Conservation (phyloP, 2,888 invertebrate species). For the Cotesia congregata region DNA sequence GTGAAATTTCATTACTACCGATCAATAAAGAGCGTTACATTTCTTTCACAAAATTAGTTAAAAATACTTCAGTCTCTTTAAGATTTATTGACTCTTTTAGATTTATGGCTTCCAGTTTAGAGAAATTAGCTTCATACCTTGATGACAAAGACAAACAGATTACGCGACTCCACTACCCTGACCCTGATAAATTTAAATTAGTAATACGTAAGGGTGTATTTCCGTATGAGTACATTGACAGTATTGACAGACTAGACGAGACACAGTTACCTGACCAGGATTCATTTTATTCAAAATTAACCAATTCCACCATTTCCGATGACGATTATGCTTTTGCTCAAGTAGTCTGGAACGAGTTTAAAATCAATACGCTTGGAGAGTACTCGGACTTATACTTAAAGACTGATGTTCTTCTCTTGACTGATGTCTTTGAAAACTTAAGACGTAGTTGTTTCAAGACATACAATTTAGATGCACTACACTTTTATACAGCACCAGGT, state of each 20-base stretch:
- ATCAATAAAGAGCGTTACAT: not conserved
- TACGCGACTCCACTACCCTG: slow-evolving; percentile 31
- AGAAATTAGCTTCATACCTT: slow-evolving; percentile 54
- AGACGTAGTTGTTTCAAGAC: slow-evolving; percentile 50
- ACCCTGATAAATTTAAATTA: slow-evolving; percentile 44
- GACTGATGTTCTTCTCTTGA: slow-evolving; percentile 46
- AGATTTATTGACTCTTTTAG: slow-evolving; percentile 56
- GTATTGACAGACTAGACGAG: slow-evolving; percentile 46
- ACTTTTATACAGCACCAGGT: slow-evolving; percentile 45
- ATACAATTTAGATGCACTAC: slow-evolving; percentile 58
- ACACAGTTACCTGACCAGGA: not conserved
- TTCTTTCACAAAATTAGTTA: no score
- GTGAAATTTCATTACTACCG: slow-evolving; percentile 46
- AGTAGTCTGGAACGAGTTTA: slow-evolving; percentile 51
- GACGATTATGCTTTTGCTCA: slow-evolving; percentile 59
- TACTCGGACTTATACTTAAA: no score
- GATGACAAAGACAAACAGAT: slow-evolving; percentile 38
- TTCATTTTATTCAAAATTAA: slow-evolving; percentile 29
- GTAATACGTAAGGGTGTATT: slow-evolving; percentile 57
- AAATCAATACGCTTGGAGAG: no score
- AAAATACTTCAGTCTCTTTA: not conserved
- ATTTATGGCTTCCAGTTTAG: slow-evolving; percentile 56
- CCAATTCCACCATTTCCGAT: slow-evolving; percentile 44
- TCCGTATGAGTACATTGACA: slow-evolving; percentile 58
- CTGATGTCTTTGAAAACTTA: slow-evolving; percentile 65